These are phyloP conservation scores for Sthenelais limicola DNA, from an alignment of 2,888 invertebrate species.

Conservation along the genomic window DNA sequence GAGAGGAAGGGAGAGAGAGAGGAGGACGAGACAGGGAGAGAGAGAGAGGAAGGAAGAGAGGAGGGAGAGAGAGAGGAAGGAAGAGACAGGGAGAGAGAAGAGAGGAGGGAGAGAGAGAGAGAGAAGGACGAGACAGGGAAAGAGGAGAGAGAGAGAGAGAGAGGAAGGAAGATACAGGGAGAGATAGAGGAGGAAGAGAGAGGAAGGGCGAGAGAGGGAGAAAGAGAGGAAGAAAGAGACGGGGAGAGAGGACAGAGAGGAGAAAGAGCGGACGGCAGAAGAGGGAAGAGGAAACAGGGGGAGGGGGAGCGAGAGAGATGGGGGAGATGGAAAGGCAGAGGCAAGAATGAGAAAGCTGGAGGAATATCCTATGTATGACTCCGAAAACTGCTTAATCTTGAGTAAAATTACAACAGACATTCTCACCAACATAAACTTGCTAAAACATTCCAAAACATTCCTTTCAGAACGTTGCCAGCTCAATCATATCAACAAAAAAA, in stretches of 20 bases:
- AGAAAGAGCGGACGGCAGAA: not conserved
- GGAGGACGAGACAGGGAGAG: not conserved
- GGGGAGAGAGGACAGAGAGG: not conserved
- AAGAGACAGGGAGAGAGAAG: not conserved
- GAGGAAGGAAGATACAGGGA: not conserved
- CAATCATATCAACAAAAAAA: too few relatives aligned
- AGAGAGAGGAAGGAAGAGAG: not conserved
- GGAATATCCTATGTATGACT: not conserved
- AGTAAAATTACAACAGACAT: too few relatives aligned
- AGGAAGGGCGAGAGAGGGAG: not conserved
- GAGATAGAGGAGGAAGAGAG: not conserved
- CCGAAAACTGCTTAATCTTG: not conserved
- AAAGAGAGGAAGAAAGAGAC: not conserved
- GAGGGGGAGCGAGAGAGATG: not conserved
- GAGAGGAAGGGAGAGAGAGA: not conserved
- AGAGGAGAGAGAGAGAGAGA: not conserved
- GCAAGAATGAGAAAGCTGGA: not conserved
- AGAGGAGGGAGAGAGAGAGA: not conserved
- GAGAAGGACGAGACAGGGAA: not conserved
- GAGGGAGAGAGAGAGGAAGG: not conserved
- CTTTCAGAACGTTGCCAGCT: too few relatives aligned
- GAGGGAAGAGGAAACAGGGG: not conserved
- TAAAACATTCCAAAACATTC: too few relatives aligned
- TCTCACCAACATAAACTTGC: too few relatives aligned
- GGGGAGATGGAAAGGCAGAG: not conserved